Evolutionary conservation across 2,797 vertebrate species (phyloP), one percentile per base, ranked within the genome.

Genomic region (Pipistrellus pygmaeus): DNA sequence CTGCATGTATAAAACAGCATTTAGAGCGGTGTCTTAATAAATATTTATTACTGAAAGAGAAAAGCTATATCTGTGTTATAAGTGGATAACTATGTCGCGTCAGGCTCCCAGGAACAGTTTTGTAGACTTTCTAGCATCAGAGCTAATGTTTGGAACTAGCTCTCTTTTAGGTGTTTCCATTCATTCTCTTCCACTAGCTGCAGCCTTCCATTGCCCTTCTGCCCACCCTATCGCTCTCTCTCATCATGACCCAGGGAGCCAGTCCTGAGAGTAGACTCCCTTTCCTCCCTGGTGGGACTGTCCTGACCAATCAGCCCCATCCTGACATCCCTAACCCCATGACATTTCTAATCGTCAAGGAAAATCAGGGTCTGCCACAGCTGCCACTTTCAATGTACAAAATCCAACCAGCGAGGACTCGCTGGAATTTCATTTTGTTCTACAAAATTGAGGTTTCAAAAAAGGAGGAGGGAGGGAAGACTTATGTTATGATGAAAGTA

Each of bases 1-100:
- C 48, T 84, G 18, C 8, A 25, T 53, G 5, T 77, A 1, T 73
- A 57, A 94, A 94, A 75, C 27, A 84, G 23, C 0, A 75, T 48
- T 46, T 81, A 84, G 3, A 87, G 11, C 21, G 77, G 1, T 84
- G 17, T 48, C 94, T 12, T 91, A 73, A 86, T 60, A 62, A 84
- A 64, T 51, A 77, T 86, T 84, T 90, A 30, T 91, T 84, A 20
- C 32, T 72, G 15, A 92, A 88, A 83, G 18, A 51, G 30, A 53
- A 86, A 90, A 32, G 18, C 21, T 18, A 35, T 46, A 15, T 41
- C 48, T 93, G 35, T 48, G 53, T 14, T 55, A 0, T 78, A 85
- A 88, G 14, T 94, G 55, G 32, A 30, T 38, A n/a, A 73, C 11
- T 75, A 4, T 46, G 23, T 30, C n/a, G 88, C 77, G 23, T 41